These are phyloP conservation scores for Lithophane socia DNA, from an alignment of 2,888 invertebrate genomes.

Conservation along the genomic window DNA sequence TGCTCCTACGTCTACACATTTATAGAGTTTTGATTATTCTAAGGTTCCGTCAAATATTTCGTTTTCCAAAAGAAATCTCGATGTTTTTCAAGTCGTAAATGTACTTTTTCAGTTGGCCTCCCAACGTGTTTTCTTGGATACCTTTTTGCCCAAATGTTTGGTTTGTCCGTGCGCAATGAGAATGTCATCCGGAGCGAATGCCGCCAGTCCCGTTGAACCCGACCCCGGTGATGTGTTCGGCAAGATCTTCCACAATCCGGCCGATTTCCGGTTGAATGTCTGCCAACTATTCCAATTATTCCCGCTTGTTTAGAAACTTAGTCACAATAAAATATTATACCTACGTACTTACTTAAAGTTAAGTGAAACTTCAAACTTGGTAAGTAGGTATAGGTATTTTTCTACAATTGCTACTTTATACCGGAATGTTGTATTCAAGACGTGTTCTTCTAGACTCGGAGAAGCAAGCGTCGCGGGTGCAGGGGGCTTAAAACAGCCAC, in stretches of 20 bases:
- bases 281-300: conserved; percentile 76
- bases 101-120: background rate
- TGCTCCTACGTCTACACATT: no score
- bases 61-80: no score
- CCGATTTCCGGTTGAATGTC: conserved; percentile 75
- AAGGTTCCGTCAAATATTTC: no score
- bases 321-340: conserved; percentile 46
- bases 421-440: no score
- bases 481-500: background rate
- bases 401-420: background rate
- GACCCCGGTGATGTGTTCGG: conserved; percentile 51
- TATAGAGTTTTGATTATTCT: no score
- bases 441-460: background rate
- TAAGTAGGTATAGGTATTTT: background rate
- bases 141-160: conserved; percentile 13
- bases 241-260: conserved; percentile 56
- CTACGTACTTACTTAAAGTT: conserved; percentile 1
- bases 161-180: conserved; percentile 33
- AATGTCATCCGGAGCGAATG: conserved; percentile 41
- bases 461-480: background rate
- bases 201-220: conserved; percentile 45
- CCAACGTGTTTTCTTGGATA: background rate
- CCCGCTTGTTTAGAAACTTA: conserved; percentile 69
- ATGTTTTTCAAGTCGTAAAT: background rate
- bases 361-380: background rate